Evolutionary conservation across 2,113 vertebrate genomes (phyloP), one percentile per base, ranked within the genome.

Genomic region (Thamnaconus septentrionalis): DNA sequence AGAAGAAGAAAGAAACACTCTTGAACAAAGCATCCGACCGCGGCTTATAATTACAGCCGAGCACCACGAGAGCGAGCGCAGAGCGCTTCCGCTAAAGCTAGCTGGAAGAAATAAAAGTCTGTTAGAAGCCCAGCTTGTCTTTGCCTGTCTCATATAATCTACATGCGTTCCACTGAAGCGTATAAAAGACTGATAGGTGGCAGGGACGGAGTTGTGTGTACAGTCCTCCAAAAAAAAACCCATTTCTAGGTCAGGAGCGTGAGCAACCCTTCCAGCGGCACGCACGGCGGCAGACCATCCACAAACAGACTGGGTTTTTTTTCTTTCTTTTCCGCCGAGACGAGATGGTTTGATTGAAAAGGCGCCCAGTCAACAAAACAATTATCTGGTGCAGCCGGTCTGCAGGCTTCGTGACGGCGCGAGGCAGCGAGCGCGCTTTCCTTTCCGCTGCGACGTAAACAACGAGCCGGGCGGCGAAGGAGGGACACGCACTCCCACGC

Each of bases 81-180:
- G n/a, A 6, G 43, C 50, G 57, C 54, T 31, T 8, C 43, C 44
- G 31, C 41, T 56, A 41, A 55, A 43, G 53, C 53, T 8, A 63
- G 43, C 67, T 40, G 68, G 74, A 76, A 77, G 66, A 83, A 84
- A 83, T 66, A 82, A 56, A 31, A 71, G 64, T 44, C 12, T 12
- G 63, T 41, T 59, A 8, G 52, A 58, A 76, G 66, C 44, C 52
- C 54, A 56, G 56, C 64, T 61, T 67, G 64, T 40, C 70, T 84
- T 80, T 76, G 78, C 78, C 72, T 78, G 59, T 59, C 61, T 82
- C 84, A 82, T 69, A 56, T 74, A 85, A 86, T 71, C 42, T 8
- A 64, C 59, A 31, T 31, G 18, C 18, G 1, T 31, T 31, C 18
- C 18, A 31, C 18, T 31, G 18, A 31, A 31, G 18, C 2, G 18